phyloP scores from a whole-genome alignment of 2,113 vertebrate species.

The human region DNA sequence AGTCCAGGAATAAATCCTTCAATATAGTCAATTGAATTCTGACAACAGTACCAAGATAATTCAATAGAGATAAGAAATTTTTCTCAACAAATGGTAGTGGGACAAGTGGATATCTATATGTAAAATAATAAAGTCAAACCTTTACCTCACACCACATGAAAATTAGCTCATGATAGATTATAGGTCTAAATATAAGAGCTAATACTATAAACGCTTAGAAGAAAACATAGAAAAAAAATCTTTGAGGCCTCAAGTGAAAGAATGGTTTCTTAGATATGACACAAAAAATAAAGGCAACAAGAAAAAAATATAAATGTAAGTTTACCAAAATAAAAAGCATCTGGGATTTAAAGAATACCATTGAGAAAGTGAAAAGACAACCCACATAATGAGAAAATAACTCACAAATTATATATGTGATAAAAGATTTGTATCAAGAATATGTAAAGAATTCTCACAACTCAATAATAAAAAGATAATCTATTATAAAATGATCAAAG shows the following conservation, averaged over 20 bases:
- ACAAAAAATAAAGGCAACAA: background rate
- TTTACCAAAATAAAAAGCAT: background rate
- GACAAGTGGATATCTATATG: background rate
- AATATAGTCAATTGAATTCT: background rate
- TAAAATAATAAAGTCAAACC: background rate
- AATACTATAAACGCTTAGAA: background rate
- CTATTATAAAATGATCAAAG: background rate
- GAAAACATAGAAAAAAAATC: background rate
- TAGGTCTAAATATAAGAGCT: background rate
- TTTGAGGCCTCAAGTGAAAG: background rate
- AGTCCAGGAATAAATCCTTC: background rate
- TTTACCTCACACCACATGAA: background rate
- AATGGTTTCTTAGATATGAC: background rate
- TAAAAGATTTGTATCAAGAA: background rate
- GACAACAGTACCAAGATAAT: background rate
- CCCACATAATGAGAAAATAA: background rate
- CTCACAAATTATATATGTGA: background rate
- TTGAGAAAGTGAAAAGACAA: background rate
- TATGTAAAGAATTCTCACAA: background rate
- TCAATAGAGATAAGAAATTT: background rate
- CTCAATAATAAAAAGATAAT: background rate
- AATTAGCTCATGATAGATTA: background rate
- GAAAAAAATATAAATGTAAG: background rate
- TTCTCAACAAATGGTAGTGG: background rate
- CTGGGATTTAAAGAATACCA: background rate